phyloP scores from a whole-genome alignment of 1,140 invertebrate genomes.

The Zaprionus capensis region DNA sequence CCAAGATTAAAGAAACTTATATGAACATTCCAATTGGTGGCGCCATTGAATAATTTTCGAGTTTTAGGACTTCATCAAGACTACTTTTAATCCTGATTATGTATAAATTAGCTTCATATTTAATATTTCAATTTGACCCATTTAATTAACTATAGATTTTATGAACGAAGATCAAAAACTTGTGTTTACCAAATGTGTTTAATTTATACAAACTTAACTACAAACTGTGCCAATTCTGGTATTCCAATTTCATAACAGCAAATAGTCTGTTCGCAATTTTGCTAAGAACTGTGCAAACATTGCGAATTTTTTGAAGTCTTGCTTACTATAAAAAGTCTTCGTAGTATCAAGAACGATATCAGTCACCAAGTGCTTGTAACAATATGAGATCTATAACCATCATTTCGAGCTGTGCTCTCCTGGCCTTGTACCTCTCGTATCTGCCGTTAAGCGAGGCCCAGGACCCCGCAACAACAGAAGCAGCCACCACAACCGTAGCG shows the following conservation, averaged over 20 bases:
- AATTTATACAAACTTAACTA: background rate
- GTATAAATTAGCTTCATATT: background rate
- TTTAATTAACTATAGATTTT: background rate
- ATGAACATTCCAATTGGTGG: background rate
- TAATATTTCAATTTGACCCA: background rate
- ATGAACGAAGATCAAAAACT: background rate
- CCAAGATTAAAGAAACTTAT: background rate
- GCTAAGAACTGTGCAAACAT: background rate
- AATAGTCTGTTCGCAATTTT: background rate
- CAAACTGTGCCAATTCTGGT: background rate
- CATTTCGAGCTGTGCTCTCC: background rate
- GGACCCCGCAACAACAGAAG: background rate
- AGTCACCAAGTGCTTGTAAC: background rate
- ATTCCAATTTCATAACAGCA: background rate
- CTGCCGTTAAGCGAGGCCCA: background rate
- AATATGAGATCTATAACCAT: conserved; percentile 11
- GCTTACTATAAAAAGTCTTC: conserved; percentile 11
- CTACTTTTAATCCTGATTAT: background rate
- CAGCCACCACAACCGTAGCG: too few species aligned
- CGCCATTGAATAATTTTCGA: too few species aligned
- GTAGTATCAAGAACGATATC: background rate
- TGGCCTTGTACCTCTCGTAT: conserved; percentile 9
- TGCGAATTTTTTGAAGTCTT: background rate
- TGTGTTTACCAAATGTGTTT: background rate
- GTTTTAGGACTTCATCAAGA: background rate